A percentile compares a stretch with the other conserved stretches of the same genome.
phyloP scores from a whole-genome alignment of 2,113 vertebrate genomes.

The Hyperoodon ampullatus region DNA sequence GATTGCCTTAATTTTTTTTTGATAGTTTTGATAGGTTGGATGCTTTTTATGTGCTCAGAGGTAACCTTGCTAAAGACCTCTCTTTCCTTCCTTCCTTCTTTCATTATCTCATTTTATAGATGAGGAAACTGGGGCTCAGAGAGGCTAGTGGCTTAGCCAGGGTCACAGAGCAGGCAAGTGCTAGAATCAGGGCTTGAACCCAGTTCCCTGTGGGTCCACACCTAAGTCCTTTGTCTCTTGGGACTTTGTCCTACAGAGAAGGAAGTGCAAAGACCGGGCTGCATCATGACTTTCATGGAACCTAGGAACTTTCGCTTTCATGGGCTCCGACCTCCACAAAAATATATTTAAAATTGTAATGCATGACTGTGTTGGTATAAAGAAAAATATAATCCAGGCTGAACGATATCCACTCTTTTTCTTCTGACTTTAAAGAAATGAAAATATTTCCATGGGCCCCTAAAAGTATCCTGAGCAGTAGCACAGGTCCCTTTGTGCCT shows the following conservation, averaged over 20 bases:
- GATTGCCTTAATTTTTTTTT: background rate
- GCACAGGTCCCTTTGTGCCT: accelerated
- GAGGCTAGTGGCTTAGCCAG: background rate
- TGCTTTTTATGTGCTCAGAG: background rate
- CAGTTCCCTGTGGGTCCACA: background rate
- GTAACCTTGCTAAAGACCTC: background rate
- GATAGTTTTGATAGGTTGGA: background rate
- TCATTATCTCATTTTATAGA: background rate
- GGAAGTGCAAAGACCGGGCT: background rate
- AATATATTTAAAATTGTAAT: background rate
- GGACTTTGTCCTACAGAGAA: background rate
- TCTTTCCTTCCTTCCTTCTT: background rate
- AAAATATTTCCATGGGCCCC: background rate
- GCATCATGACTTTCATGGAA: background rate
- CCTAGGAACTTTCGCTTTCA: background rate
- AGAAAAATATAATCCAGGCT: background rate
- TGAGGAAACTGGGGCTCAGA: background rate
- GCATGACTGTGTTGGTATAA: background rate
- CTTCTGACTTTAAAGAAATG: conserved; percentile 26
- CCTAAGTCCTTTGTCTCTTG: background rate
- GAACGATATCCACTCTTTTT: background rate
- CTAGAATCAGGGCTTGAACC: background rate
- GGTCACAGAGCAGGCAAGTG: background rate
- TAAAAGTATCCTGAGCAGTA: too few relatives aligned
- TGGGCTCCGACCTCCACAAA: background rate